Base-by-base conservation (phyloP, 2,797 vertebrate genomes). In the Anguilla obscura region DNA sequence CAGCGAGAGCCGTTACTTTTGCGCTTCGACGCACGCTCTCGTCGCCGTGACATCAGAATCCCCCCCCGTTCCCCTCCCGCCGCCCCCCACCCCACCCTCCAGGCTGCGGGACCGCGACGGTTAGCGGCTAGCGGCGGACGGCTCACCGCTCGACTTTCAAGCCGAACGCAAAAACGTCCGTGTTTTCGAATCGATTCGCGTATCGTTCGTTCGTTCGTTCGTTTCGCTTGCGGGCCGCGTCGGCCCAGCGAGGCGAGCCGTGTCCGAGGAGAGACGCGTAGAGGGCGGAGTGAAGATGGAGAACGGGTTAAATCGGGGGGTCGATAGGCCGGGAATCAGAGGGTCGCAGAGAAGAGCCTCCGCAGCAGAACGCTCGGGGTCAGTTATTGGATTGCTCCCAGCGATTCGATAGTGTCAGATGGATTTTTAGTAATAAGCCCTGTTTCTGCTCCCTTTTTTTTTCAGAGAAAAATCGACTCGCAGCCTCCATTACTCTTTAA, bases 401-500 rank as follows among this genome's bases (percentile, higher is more conserved):
- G 45, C 40, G 21, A 82, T n/a, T 50, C 79, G 24, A 40, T 60
- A 45, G 54, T 85, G 84, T 85, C 56, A 85, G 84, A 40, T 85
- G 58, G 54, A 85, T 63, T 63, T 60, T 63, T 85, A 85, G 56
- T 63, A 85, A 85, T 60, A 85, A 85, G 56, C 56, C 21, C 84
- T 40, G 56, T n/a, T 58, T 56, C 83, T 85, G 56, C 30, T 60
- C 58, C 45, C 6, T 45, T 85, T 54, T 84, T 36, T 85, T 40
- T 40, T 85, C 21, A 18, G 54, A 85, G 54, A 66, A 85, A 85
- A 85, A 85, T 85, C 52, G 84, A 85, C 84, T 85, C 36, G 24
- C 83, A 33, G 52, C 50, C 12, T 85, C 40, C 36, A 60, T 85
- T 85, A 63, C 30, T 58, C 54, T 40, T 30, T 63, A 85, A 85